Evolutionary conservation across 2,113 vertebrate genomes (phyloP), one percentile per base, ranked within the genome.

Genomic region (Sylvietta virens): DNA sequence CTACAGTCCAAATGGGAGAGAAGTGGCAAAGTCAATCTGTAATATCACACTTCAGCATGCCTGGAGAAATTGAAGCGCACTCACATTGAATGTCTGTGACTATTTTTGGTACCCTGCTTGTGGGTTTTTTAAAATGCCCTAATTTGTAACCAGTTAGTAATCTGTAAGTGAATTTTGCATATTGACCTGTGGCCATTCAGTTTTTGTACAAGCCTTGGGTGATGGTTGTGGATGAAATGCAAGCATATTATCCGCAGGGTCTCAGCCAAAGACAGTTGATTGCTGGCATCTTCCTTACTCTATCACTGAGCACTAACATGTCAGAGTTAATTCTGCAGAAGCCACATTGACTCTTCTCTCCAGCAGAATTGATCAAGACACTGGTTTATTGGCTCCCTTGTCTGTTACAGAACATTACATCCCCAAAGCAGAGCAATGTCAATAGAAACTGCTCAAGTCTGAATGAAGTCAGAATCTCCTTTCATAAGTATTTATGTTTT

Each of bases 271-370:
- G 56, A n/a, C 1, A 54, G 33, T 1, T 58, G 42, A 70, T 28
- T 79, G 40, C 39, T 79, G 78, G n/a, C 24, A 90, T 57, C 17
- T 47, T 90, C 61, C 12, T 64, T 51, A 71, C 30, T 42, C 64
- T 70, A 15, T 24, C 0, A 0, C 54, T 54, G 74, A 92, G 58
- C 37, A 45, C 35, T 54, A 79, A 13, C 2, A 9, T 0, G 0
- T 30, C 66, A 61, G 37, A 69, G 18, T 27, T 85, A 57, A 73
- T 62, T 57, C 81, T 80, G 58, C 53, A 87, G 56, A 79, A 87
- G 61, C 37, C 37, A 40, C 4, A 1, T 4, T 0, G 3, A 30
- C 24, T 64, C 23, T 77, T 77, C 72, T 71, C 61, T 79, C 40
- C 57, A 79, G 30, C 0, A 0, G 31, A 30, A 71, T 39, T 20